phyloP scores from a whole-genome alignment of 2,797 vertebrate species.

The Momotus momota region DNA sequence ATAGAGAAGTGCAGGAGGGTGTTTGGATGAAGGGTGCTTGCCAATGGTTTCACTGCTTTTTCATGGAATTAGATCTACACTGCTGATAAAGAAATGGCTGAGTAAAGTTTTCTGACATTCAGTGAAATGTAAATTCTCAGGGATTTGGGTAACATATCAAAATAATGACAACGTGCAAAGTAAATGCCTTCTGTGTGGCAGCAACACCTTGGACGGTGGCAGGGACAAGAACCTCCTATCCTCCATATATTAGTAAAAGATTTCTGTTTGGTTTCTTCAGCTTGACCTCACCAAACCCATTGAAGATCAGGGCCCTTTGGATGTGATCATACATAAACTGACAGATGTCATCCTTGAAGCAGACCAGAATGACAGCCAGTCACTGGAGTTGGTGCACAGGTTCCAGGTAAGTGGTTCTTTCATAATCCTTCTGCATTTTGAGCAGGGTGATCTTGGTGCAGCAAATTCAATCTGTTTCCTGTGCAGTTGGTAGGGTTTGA shows the following conservation, averaged over 20 bases:
- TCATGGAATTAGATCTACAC: not conserved
- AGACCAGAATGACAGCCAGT: conserved; percentile 95
- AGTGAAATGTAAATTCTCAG: not conserved
- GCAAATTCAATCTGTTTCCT: not conserved
- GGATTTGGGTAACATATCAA: not conserved
- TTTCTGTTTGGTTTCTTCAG: conserved; percentile 74
- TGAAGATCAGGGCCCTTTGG: conserved; percentile 95
- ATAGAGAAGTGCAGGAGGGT: not conserved
- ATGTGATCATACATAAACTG: conserved; percentile 98
- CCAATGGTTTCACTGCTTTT: not conserved
- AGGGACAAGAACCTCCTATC: not conserved
- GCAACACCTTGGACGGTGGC: not conserved
- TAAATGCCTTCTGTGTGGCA: not conserved
- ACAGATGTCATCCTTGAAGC: conserved; percentile 97
- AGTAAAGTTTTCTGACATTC: not conserved
- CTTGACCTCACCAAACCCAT: conserved; percentile 93
- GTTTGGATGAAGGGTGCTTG: not conserved
- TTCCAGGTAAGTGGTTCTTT: conserved; percentile 87
- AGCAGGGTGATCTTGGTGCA: not conserved
- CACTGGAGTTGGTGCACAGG: conserved; percentile 91
- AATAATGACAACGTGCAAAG: not conserved
- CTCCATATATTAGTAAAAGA: not conserved
- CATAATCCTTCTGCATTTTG: not conserved
- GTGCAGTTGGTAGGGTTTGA: not conserved
- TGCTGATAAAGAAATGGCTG: not conserved